phyloP scores from a whole-genome alignment of 2,888 invertebrate species.

The Gymnocheta viridis region DNA sequence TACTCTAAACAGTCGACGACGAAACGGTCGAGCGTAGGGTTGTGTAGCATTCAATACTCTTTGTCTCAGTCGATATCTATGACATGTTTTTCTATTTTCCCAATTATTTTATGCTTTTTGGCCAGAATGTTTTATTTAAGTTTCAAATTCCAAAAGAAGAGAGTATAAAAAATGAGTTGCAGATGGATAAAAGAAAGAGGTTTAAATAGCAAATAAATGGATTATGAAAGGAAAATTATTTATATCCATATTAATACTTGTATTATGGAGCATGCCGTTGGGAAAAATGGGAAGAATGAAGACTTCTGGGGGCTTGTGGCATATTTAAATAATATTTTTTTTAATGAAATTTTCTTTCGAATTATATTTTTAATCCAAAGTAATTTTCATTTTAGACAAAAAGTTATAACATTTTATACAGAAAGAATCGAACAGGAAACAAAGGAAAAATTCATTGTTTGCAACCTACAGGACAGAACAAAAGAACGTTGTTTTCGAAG shows the following conservation, averaged over 20 bases:
- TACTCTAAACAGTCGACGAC: conserved; percentile 57
- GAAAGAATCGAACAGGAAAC: too few species aligned
- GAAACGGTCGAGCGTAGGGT: not conserved
- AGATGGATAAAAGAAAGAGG: conserved; percentile 43
- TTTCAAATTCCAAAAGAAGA: conserved; percentile 3
- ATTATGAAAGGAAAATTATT: conserved; percentile 50
- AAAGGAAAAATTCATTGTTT: too few species aligned
- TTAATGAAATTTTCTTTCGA: too few species aligned
- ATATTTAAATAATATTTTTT: too few species aligned
- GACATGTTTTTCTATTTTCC: conserved; percentile 31
- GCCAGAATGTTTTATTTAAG: conserved; percentile 53
- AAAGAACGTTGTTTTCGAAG: too few species aligned
- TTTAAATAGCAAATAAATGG: conserved; percentile 49
- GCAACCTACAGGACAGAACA: too few species aligned
- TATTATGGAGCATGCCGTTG: not conserved
- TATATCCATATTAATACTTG: not conserved
- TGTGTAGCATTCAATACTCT: conserved; percentile 8
- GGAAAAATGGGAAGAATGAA: conserved; percentile 27
- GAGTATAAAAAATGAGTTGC: conserved; percentile 14
- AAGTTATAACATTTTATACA: too few species aligned
- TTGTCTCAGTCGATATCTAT: conserved; percentile 52
- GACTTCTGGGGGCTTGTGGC: not conserved
- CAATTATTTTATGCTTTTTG: conserved; percentile 61
- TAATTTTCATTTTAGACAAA: too few species aligned
- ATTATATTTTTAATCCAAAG: too few species aligned